phyloP scores from a whole-genome alignment of 2,888 invertebrate genomes.

The Carabus problematicus region DNA sequence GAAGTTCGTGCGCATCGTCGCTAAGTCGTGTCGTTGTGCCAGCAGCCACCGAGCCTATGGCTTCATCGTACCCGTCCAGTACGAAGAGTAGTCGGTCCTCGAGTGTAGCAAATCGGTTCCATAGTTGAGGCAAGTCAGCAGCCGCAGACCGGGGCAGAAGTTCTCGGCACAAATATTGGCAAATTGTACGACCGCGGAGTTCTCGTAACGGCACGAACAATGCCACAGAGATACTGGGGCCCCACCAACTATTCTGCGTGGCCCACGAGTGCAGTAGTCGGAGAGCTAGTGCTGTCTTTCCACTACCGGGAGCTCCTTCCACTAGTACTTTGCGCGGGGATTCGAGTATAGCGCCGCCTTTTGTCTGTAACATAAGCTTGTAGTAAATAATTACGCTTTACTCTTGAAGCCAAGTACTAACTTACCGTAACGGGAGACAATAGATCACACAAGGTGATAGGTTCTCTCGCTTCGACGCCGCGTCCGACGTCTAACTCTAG shows the following conservation, averaged over 20 bases:
- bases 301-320: constrained; percentile 64
- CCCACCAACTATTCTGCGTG: constrained; percentile 57
- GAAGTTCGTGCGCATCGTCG: constrained; percentile 61
- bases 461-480: constrained; percentile 54
- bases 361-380: constrained; percentile 54
- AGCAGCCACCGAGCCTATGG: constrained; percentile 49
- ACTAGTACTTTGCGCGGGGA: constrained; percentile 63
- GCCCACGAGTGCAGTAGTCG: constrained; percentile 65
- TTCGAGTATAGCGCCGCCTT: constrained; percentile 61
- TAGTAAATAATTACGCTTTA: neutral
- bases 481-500: constrained; percentile 55
- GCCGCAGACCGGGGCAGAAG: constrained; percentile 59
- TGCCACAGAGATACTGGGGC: constrained; percentile 60
- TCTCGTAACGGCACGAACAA: constrained; percentile 64
- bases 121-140: constrained; percentile 56
- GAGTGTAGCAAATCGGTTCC: constrained; percentile 59
- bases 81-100: constrained; percentile 62
- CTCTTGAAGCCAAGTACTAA: constrained; percentile 18
- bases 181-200: constrained; percentile 57
- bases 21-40: constrained; percentile 16
- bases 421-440: constrained; percentile 61
- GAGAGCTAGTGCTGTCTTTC: constrained; percentile 62
- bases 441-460: constrained; percentile 58
- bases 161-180: constrained; percentile 49
- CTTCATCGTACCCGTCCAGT: constrained; percentile 64